Percentiles rank a stretch among this genome's conserved stretches.
These are phyloP conservation scores for Scarus forsteni DNA, from an alignment of 2,797 vertebrate genomes.

Conservation along the genomic window DNA sequence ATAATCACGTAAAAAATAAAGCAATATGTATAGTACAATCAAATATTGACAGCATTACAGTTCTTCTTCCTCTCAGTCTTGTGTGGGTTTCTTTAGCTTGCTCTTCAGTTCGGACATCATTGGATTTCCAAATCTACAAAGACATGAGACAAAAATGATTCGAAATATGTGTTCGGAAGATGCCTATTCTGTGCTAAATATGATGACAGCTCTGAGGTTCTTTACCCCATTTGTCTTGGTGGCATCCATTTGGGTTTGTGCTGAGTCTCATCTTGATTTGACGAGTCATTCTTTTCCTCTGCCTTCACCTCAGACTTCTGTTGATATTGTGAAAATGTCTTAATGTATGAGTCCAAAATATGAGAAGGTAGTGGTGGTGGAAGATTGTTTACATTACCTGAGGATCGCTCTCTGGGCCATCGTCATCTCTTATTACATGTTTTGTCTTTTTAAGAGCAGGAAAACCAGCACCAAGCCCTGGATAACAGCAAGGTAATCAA, in stretches of 20 bases:
- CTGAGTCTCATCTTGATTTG: conserved; percentile 51
- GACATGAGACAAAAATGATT: conserved; percentile 25
- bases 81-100: conserved; percentile 82
- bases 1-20: conserved; percentile 29
- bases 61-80: conserved; percentile 64
- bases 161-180: neutral
- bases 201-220: neutral
- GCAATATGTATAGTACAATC: conserved; percentile 18
- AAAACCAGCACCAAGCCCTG: conserved; percentile 77
- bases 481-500: neutral
- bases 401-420: conserved; percentile 20
- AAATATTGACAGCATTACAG: conserved; percentile 24
- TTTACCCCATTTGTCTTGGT: conserved; percentile 80
- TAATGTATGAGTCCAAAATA: neutral
- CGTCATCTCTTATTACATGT: conserved; percentile 46
- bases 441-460: conserved; percentile 80
- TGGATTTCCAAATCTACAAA: conserved; percentile 81
- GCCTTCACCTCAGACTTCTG: conserved; percentile 59
- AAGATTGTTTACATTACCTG: conserved; percentile 45
- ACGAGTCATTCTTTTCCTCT: conserved; percentile 38
- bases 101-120: conserved; percentile 84
- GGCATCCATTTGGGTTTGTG: conserved; percentile 80
- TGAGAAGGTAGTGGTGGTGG: neutral
- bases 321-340: conserved; percentile 7
- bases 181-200: neutral